A percentile compares a stretch with the other conserved stretches of the same genome.
Evolutionary conservation across 2,888 invertebrate genomes (phyloP).

Genomic region (Dryadula phaetusa): DNA sequence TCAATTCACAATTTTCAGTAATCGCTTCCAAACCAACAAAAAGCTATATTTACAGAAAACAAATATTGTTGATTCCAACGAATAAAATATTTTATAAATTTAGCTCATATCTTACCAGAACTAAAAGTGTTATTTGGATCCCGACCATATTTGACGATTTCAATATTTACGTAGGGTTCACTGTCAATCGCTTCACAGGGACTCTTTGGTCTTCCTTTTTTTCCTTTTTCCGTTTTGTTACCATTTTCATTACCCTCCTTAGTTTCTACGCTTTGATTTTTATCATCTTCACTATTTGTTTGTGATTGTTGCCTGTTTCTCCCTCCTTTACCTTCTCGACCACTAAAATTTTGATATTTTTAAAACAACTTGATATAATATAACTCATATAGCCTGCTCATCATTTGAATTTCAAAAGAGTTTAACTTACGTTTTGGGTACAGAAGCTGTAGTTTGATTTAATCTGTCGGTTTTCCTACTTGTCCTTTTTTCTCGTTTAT

Average conservation of each 20-base stretch:
- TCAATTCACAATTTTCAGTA: too few relatives aligned
- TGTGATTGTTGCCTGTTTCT: constrained; percentile 63
- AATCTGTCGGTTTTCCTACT: constrained; percentile 80
- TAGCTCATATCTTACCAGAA: constrained; percentile 75
- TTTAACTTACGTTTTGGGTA: constrained; percentile 77
- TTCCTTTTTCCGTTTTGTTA: constrained; percentile 65
- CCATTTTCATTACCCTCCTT: constrained; percentile 55
- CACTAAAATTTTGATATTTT: constrained; percentile 55
- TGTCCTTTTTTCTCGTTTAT: constrained; percentile 78
- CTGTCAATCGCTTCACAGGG: constrained; percentile 88
- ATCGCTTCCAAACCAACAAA: not conserved
- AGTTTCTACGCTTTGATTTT: constrained; percentile 46
- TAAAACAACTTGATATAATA: not conserved
- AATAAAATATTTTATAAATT: not conserved
- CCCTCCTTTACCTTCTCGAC: constrained; percentile 75
- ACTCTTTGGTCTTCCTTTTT: constrained; percentile 81
- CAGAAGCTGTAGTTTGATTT: constrained; percentile 78
- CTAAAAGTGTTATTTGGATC: constrained; percentile 89
- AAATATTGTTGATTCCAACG: too few relatives aligned
- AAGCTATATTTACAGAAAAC: not conserved
- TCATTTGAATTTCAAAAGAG: not conserved
- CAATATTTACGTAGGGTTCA: constrained; percentile 87
- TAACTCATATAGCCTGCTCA: not conserved
- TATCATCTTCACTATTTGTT: constrained; percentile 53
- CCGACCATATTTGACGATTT: constrained; percentile 88